Evolutionary conservation across 1,140 invertebrate genomes (phyloP).

Genomic region (Pygmarrhopalites habei): DNA sequence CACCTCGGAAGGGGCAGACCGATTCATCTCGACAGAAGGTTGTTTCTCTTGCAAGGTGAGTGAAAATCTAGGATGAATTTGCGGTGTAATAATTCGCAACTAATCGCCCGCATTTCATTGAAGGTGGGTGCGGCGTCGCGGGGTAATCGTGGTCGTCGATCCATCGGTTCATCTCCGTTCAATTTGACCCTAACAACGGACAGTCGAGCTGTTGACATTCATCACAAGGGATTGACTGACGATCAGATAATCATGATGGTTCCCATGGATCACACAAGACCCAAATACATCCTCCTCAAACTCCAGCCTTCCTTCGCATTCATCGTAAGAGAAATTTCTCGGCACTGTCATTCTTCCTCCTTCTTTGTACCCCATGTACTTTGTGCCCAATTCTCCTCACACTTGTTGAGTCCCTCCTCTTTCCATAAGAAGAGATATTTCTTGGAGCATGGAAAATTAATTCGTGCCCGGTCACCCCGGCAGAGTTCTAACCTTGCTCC

Average conservation of each 20-base stretch:
- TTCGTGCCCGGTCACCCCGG: too few relatives aligned
- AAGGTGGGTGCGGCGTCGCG: constrained; percentile 32
- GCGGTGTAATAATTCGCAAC: constrained; percentile 10
- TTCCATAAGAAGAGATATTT: neutral
- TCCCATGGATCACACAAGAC: constrained; percentile 54
- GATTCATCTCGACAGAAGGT: constrained; percentile 75
- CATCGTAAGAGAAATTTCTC: constrained; percentile 39
- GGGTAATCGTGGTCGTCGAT: constrained; percentile 24
- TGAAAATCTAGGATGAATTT: neutral
- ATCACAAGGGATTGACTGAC: constrained; percentile 43
- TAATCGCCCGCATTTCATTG: constrained; percentile 1
- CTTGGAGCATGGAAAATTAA: too few relatives aligned
- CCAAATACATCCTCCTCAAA: constrained; percentile 56
- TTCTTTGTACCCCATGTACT: constrained; percentile 23
- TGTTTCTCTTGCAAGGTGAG: constrained; percentile 81
- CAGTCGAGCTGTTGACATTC: constrained; percentile 31
- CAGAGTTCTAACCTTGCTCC: too few relatives aligned
- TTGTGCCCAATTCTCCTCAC: constrained; percentile 33
- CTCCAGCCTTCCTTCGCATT: constrained; percentile 55
- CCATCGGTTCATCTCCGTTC: constrained; percentile 19
- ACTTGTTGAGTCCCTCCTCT: neutral
- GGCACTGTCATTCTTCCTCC: too few relatives aligned
- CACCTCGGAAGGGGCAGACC: constrained; percentile 50
- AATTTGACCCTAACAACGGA: constrained; percentile 27
- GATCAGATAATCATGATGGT: constrained; percentile 51